Base-by-base conservation (phyloP, 2,113 vertebrate genomes). In the Xerus inauris region DNA sequence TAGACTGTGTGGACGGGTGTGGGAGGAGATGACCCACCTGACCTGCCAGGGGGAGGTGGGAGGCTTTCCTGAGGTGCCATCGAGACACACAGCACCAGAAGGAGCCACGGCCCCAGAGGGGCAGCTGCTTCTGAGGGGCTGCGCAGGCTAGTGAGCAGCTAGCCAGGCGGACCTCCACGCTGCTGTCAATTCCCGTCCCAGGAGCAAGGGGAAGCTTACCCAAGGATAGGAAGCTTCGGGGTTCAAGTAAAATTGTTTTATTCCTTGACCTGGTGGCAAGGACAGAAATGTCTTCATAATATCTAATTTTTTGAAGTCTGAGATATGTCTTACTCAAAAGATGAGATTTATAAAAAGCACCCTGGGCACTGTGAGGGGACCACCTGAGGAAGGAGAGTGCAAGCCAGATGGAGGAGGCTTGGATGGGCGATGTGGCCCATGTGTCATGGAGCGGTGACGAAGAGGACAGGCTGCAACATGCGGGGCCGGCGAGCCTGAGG, bases 401-500 rank as follows among this genome's bases (percentile, higher is more conserved):
- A 51, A 38, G 45, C 45, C 75, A 17, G 2, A 51, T 14, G 4
- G 30, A 22, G 47, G 28, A 51, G 67, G 26, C 24, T 5, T 10
- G 12, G 16, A 45, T 26, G 17, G 14, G 42, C 0, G 26, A 26
- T 24, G 11, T 24, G 47, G 24, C 45, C 51, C 76, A 8, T 54
- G 5, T 54, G 76, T n/a, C 49, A 8, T 4, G 20, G 77, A 13
- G 51, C 13, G n/a, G n/a, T 47, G 59, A 28, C 1, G n/a, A 1
- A 10, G 19, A 65, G 49, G 26, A 24, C 3, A 12, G 49, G 2
- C 83, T 32, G 64, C n/a, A 19, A 4, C 7, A 42, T 6, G 0
- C 0, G 4, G 10, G 35, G 6, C 28, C 8, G 0, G 5, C 7
- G 51, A 59, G 42, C 19, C n/a, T 24, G 12, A 9, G 19, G 30